Base-by-base conservation (phyloP, 2,888 invertebrate genomes). In the Abrostola tripartita region DNA sequence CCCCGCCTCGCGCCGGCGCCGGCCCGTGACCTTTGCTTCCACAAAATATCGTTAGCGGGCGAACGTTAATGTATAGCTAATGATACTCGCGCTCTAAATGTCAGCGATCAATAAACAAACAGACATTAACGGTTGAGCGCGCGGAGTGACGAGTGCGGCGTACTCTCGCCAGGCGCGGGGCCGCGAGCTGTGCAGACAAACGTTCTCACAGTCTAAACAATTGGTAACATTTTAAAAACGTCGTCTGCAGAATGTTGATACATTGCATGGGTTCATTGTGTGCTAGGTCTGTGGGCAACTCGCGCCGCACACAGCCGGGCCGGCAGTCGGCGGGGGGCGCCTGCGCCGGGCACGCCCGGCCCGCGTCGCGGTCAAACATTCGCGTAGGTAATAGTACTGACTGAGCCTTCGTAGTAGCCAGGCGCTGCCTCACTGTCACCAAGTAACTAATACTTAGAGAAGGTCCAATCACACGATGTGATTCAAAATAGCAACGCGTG, bases 91-190 rank as follows among this genome's bases (percentile, higher is more conserved):
- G 40, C 9, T 61, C 55, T 58, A 80, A 83, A 81, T 83, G 82
- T 81, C 83, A 82, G 56, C 69, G 68, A 77, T 83, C 79, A 81
- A 83, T 83, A 81, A 74, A 72, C 64, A 68, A 79, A 71, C 62
- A 63, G 58, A 62, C 72, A 74, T 65, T 68, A 73, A 38, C 42
- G 50, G 50, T 38, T 10, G 9, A 12, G 10, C 10, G 41, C n/a
- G n/a, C 10, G 11, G 42, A 11, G n/a, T 7, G 5, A n/a, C 36
- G n/a, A 37, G 37, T 12, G 50, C 6, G 12, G 37, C 51, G n/a
- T 11, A 51, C n/a, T 7, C 11, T 4, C 11, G 37, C 36, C 2
- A 11, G 37, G 5, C 49, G 11, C 7, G n/a, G 7, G 7, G 8
- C 37, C 7, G 37, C 1, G 1, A 24, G 24, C 24, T 24, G 24